These are phyloP conservation scores for Hexactinellida sp. DNA, from an alignment of 37 sponge, comb jelly and placozoan species.

Conservation along the genomic window DNA sequence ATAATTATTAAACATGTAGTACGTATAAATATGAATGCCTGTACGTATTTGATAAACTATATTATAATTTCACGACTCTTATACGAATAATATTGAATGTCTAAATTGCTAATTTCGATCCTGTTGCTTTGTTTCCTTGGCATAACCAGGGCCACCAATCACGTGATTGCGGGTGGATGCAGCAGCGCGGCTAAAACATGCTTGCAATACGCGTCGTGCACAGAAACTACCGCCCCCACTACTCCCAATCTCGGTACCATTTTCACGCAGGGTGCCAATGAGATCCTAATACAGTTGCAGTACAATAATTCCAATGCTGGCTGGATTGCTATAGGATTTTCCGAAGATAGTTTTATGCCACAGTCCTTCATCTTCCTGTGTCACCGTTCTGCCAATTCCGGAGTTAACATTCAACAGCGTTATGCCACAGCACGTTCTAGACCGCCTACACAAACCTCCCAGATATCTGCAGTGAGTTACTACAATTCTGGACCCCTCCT, in stretches of 20 bases:
- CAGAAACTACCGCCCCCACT: not conserved
- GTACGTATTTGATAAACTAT: no score
- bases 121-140: not conserved
- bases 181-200: not conserved
- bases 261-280: not conserved
- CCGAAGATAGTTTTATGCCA: not conserved
- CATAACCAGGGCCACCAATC: not conserved
- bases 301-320: not conserved
- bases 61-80: no score
- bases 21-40: no score
- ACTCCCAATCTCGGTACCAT: not conserved
- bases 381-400: not conserved
- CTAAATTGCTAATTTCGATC: not conserved
- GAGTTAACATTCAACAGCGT: not conserved
- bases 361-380: not conserved
- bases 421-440: not conserved
- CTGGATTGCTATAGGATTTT: not conserved
- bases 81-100: not conserved
- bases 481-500: not conserved
- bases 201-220: not conserved
- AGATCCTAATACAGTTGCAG: not conserved
- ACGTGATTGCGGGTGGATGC: not conserved
- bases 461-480: not conserved
- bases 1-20: no score
- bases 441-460: not conserved